Conservation (phyloP, 2,113 vertebrate species). For the Gnathonemus echidnorhynchus region DNA sequence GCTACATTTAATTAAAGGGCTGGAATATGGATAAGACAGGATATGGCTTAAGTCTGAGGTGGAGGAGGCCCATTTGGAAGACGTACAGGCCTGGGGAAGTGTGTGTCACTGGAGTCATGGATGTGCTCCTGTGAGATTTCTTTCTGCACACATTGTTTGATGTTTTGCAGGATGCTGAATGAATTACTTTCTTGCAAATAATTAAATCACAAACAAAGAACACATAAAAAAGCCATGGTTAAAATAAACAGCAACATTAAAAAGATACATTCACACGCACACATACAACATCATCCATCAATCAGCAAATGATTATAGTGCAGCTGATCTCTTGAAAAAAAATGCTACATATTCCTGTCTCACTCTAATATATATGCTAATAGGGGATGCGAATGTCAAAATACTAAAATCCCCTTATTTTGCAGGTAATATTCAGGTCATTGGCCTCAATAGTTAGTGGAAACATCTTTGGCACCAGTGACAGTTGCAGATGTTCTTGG, state of each 20-base stretch:
- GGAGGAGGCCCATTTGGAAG: background rate
- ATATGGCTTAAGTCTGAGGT: background rate
- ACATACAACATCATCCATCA: background rate
- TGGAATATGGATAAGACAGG: background rate
- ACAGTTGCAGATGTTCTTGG: background rate
- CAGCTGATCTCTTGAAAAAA: background rate
- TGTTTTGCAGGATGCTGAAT: background rate
- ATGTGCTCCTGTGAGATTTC: background rate
- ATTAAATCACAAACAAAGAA: background rate
- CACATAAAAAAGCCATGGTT: background rate
- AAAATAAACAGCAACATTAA: background rate
- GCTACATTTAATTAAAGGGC: background rate
- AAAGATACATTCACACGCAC: background rate
- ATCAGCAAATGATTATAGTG: background rate
- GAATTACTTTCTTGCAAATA: background rate
- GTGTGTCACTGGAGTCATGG: background rate
- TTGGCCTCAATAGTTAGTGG: background rate
- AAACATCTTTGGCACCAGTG: background rate
- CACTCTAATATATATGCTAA: background rate
- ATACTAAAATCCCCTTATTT: background rate
- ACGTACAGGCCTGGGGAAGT: background rate
- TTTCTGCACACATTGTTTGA: background rate
- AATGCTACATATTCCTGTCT: background rate
- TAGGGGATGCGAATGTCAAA: background rate
- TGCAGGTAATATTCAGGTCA: background rate